Conservation (phyloP, 1,140 invertebrate species). For the Platorchestia sp. region DNA sequence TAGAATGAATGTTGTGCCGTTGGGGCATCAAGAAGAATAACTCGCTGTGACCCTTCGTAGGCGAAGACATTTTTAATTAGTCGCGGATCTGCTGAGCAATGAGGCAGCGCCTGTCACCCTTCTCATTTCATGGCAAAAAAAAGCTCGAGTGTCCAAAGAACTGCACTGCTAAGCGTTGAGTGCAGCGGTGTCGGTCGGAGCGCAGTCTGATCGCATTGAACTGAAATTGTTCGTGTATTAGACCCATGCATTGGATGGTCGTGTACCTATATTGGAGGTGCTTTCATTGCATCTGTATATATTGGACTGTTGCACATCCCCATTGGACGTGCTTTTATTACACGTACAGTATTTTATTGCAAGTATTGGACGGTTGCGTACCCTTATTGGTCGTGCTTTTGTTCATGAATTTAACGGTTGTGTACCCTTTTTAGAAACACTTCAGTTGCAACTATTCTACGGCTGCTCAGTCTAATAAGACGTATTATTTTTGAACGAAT, state of each 20-base stretch:
- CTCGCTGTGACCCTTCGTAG: neutral
- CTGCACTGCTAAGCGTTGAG: neutral
- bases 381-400: too few relatives aligned
- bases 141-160: neutral
- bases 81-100: neutral
- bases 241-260: neutral
- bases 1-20: neutral
- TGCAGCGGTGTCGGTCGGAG: neutral
- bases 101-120: neutral
- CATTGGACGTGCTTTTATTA: too few relatives aligned
- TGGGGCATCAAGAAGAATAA: neutral
- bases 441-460: too few relatives aligned
- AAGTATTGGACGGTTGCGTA: too few relatives aligned
- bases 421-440: too few relatives aligned
- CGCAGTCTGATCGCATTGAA: neutral
- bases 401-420: too few relatives aligned
- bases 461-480: too few relatives aligned
- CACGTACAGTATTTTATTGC: too few relatives aligned
- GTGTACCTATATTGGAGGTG: too few relatives aligned
- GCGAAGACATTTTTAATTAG: neutral
- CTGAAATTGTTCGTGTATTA: neutral
- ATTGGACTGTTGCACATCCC: too few relatives aligned
- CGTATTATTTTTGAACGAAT: too few relatives aligned
- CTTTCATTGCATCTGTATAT: too few relatives aligned
- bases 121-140: neutral